Evolutionary conservation across 2,113 vertebrate genomes (phyloP).

Genomic region (Phalacrocorax carbo): DNA sequence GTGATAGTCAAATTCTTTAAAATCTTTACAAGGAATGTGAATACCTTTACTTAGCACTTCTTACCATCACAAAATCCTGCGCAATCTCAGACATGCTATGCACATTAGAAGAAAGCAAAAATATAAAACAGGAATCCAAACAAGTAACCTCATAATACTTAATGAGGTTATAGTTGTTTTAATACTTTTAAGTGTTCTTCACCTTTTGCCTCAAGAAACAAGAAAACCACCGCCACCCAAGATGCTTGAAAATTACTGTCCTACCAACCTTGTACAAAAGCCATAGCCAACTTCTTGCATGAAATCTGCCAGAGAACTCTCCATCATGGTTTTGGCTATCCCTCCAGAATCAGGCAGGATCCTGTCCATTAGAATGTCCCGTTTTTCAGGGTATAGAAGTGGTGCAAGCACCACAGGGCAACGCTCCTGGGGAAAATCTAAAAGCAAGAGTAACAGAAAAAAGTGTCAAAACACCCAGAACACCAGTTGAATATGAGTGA

Average conservation of each 20-base stretch:
- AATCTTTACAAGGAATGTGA: neutral
- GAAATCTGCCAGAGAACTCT: slow-evolving; percentile 98
- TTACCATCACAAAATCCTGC: neutral
- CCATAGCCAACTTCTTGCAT: slow-evolving; percentile 99
- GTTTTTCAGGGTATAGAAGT: slow-evolving; percentile 99
- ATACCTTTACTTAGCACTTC: neutral
- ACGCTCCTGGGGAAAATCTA: slow-evolving; percentile 99
- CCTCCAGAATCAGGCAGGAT: slow-evolving; percentile 99
- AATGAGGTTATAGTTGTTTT: neutral
- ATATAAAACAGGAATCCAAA: neutral
- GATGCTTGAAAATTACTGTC: neutral
- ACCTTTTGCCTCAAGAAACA: neutral
- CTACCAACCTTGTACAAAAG: slow-evolving; percentile 93
- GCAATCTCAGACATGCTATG: neutral
- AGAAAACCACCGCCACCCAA: neutral
- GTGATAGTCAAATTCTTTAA: neutral
- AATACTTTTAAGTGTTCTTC: neutral
- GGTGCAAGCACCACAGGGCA: slow-evolving; percentile 99
- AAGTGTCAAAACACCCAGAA: neutral
- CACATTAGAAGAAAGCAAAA: neutral
- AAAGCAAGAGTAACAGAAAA: neutral
- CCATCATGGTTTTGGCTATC: slow-evolving; percentile 99
- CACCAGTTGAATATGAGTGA: neutral
- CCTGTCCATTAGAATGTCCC: slow-evolving; percentile 99
- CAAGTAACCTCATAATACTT: neutral